Conservation (phyloP, 1,140 invertebrate species). For the Trichomalopsis sarcophagae region DNA sequence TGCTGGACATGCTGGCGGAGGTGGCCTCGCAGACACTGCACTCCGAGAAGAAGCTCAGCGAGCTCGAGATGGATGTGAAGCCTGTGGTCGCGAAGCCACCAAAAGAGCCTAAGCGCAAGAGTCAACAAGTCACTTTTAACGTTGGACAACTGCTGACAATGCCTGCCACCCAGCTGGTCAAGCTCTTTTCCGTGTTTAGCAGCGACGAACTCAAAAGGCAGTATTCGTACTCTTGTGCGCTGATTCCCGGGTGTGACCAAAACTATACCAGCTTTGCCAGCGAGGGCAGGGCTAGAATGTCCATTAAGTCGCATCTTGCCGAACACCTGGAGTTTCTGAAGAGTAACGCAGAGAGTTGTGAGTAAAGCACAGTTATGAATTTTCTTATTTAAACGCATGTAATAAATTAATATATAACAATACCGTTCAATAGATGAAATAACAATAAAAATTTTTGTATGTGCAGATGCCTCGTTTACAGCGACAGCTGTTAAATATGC, state of each 20-base stretch:
- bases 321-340: constrained; percentile 73
- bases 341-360: constrained; percentile 66
- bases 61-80: constrained; percentile 56
- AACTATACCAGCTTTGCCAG: constrained; percentile 78
- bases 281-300: constrained; percentile 75
- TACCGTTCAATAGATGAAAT: constrained; percentile 1
- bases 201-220: constrained; percentile 77
- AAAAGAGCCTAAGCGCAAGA: constrained; percentile 62
- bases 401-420: neutral
- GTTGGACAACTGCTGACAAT: constrained; percentile 75
- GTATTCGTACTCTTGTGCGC: constrained; percentile 76
- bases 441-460: neutral
- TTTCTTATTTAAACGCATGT: neutral
- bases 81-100: constrained; percentile 47
- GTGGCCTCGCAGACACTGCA: constrained; percentile 75
- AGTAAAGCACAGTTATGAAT: constrained; percentile 33
- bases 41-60: constrained; percentile 68
- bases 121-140: constrained; percentile 66
- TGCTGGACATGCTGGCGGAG: constrained; percentile 75
- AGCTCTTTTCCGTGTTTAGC: constrained; percentile 77
- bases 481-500: constrained; percentile 61
- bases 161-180: constrained; percentile 75
- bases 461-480: constrained; percentile 64
- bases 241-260: constrained; percentile 73
- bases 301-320: constrained; percentile 76